A percentile compares a stretch with the other conserved stretches of the same genome.
phyloP scores from a whole-genome alignment of 2,113 vertebrate species.

The Sinocyclocheilus anophthalmus region DNA sequence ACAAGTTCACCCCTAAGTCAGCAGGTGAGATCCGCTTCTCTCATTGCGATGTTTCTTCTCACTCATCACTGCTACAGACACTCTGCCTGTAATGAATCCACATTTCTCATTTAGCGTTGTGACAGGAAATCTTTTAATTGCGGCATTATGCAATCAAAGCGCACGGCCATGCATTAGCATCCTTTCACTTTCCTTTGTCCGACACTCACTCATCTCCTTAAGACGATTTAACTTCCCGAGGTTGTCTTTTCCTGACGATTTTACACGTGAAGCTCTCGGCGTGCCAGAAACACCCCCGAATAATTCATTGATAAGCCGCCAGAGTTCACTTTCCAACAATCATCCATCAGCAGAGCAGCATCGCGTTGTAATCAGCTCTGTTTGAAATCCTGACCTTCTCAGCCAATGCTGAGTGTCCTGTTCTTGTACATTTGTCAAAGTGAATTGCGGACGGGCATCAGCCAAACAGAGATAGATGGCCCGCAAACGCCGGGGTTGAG shows the following conservation, averaged over 20 bases:
- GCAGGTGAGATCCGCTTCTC: slow-evolving; percentile 83
- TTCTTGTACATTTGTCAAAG: slow-evolving; percentile 77
- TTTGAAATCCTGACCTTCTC: slow-evolving; percentile 66
- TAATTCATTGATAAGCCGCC: slow-evolving; percentile 27
- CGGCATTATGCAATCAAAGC: slow-evolving; percentile 13
- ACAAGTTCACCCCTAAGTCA: slow-evolving; percentile 99
- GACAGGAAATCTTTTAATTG: slow-evolving; percentile 38
- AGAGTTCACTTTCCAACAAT: slow-evolving; percentile 32
- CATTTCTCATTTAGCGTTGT: slow-evolving; percentile 21
- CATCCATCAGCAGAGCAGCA: slow-evolving; percentile 38
- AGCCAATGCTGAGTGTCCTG: slow-evolving; percentile 63
- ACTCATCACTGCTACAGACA: slow-evolving; percentile 12
- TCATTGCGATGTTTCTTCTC: slow-evolving; percentile 24
- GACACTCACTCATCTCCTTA: slow-evolving; percentile 28
- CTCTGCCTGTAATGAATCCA: slow-evolving; percentile 29
- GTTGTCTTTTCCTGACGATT: slow-evolving; percentile 21
- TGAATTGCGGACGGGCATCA: slow-evolving; percentile 54
- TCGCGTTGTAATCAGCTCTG: slow-evolving; percentile 43
- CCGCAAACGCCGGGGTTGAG: slow-evolving; percentile 65
- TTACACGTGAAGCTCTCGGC: neutral
- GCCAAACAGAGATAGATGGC: slow-evolving; percentile 66
- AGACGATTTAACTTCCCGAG: slow-evolving; percentile 37
- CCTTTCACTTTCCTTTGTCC: slow-evolving; percentile 29
- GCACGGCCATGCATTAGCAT: slow-evolving; percentile 36
- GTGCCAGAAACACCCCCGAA: slow-evolving; percentile 20